These are phyloP conservation scores for Cephalopterus ornatus DNA, from an alignment of 2,113 vertebrate genomes.

Conservation along the genomic window DNA sequence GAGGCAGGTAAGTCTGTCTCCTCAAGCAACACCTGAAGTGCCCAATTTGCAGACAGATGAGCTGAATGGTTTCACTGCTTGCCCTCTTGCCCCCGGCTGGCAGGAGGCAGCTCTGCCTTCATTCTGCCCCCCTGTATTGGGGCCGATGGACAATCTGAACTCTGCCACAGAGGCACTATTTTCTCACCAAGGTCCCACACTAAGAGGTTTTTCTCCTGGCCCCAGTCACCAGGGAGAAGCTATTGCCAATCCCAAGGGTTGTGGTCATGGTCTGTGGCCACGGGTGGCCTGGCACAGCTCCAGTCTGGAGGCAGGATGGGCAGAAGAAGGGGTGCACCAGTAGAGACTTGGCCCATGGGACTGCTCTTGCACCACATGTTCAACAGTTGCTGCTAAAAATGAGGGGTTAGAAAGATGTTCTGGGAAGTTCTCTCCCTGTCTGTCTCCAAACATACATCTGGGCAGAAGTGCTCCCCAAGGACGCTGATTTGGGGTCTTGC, in stretches of 20 bases:
- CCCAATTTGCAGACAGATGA: background rate
- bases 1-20: background rate
- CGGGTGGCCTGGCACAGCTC: background rate
- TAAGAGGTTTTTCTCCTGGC: background rate
- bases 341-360: background rate
- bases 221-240: background rate
- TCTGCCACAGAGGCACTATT: background rate
- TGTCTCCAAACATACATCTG: background rate
- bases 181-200: background rate
- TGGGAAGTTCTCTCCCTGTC: background rate
- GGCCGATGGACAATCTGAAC: background rate
- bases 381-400: background rate
- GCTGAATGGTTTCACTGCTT: background rate
- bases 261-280: background rate
- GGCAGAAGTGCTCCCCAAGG: background rate
- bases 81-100: background rate
- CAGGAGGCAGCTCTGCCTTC: background rate
- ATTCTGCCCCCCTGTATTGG: background rate
- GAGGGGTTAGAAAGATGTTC: background rate
- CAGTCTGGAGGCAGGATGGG: background rate
- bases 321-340: background rate
- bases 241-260: background rate
- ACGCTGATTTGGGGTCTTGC: background rate
- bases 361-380: rapidly evolving
- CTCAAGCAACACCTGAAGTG: background rate